Conservation (phyloP, 2,888 invertebrate species). For the Chymomyza amoena region DNA sequence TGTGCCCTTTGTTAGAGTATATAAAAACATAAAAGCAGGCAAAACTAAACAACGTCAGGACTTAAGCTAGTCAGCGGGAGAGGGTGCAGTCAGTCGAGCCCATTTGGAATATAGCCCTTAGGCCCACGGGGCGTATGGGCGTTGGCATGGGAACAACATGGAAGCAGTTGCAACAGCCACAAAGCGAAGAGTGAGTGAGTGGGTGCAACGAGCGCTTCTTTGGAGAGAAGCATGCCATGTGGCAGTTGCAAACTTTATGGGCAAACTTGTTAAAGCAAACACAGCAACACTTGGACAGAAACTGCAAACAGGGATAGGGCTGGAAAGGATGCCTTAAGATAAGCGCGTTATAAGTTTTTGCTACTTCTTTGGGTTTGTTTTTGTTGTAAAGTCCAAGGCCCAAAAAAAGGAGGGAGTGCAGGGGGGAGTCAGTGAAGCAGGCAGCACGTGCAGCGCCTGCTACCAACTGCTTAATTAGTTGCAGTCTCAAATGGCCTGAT, state of each 20-base stretch:
- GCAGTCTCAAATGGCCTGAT: constrained; percentile 31
- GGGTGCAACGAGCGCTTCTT: neutral
- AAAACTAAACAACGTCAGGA: neutral
- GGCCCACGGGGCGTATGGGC: neutral
- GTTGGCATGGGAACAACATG: neutral
- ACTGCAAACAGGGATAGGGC: neutral
- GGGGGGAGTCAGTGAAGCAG: constrained; percentile 1
- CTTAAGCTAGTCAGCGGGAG: neutral
- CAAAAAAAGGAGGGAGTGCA: neutral
- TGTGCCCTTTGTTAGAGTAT: neutral
- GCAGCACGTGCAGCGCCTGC: constrained; percentile 3
- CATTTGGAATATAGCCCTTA: neutral
- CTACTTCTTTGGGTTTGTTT: neutral
- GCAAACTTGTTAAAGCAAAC: constrained; percentile 65
- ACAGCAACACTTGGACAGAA: constrained; percentile 33
- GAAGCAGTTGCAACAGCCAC: neutral
- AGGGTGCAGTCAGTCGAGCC: neutral
- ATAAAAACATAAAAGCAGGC: neutral
- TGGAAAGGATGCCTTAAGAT: constrained; percentile 32
- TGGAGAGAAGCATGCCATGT: constrained; percentile 21
- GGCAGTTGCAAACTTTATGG: constrained; percentile 55
- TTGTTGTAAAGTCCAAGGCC: neutral
- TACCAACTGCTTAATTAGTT: constrained; percentile 60
- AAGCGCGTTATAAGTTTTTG: constrained; percentile 59
- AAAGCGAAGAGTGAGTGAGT: neutral